Conservation (phyloP, 2,113 vertebrate genomes). For the Prolemur simus region DNA sequence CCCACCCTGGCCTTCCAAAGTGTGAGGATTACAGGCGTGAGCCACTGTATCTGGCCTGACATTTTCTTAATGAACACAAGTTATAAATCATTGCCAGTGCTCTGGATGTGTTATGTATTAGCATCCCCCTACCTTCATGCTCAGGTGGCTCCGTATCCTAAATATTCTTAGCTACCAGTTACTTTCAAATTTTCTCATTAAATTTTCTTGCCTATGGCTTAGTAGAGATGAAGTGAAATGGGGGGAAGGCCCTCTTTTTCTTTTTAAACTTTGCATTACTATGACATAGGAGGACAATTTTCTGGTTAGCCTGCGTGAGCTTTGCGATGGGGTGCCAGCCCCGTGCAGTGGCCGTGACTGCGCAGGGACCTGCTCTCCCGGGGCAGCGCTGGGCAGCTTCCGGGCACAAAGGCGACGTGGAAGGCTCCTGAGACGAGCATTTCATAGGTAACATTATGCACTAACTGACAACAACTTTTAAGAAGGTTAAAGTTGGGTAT, state of each 20-base stretch:
- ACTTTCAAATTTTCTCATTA: neutral
- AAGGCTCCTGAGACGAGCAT: constrained; percentile 82
- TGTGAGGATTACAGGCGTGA: too few species aligned
- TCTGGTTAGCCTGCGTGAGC: constrained; percentile 83
- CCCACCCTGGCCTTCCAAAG: too few species aligned
- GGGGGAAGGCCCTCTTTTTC: neutral
- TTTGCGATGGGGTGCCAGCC: constrained; percentile 78
- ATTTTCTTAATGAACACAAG: neutral
- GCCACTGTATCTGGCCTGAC: too few species aligned
- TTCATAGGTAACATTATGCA: constrained; percentile 75
- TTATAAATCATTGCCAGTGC: neutral
- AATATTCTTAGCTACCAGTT: neutral
- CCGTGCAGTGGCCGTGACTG: constrained; percentile 77
- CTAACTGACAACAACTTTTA: constrained; percentile 46
- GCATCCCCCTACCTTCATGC: neutral
- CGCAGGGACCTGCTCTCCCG: constrained; percentile 82
- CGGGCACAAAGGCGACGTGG: constrained; percentile 73
- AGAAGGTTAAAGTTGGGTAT: constrained; percentile 50
- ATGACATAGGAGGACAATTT: constrained; percentile 78
- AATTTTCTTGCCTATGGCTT: neutral
- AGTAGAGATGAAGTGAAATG: neutral
- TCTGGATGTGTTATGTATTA: neutral
- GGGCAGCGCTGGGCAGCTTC: constrained; percentile 83
- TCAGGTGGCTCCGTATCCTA: neutral
- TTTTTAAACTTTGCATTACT: constrained; percentile 16